Percentiles rank a stretch among this genome's conserved stretches.
phyloP scores from a whole-genome alignment of 2,113 vertebrate species.

The Ophthalmolycus amberensis region DNA sequence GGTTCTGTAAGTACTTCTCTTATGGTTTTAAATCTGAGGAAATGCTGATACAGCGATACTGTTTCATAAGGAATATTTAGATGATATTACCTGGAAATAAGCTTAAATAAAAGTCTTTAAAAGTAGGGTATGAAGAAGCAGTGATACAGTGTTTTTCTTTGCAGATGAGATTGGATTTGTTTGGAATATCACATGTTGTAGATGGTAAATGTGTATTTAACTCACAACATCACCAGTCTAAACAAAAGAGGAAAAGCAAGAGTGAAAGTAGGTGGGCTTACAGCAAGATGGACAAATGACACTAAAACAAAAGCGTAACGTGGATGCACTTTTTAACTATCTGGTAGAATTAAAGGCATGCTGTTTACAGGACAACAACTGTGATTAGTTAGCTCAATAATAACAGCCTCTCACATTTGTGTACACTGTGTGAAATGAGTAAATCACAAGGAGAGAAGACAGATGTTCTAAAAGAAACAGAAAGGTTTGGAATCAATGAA shows the following conservation, averaged over 20 bases:
- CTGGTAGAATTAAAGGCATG: neutral
- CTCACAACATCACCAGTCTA: no score
- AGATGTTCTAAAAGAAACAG: neutral
- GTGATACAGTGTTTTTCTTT: conserved; percentile 2
- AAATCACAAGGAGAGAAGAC: neutral
- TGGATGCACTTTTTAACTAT: neutral
- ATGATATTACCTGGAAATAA: conserved; percentile 24
- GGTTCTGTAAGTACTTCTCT: neutral
- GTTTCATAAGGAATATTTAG: neutral
- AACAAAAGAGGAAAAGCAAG: no score
- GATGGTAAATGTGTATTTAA: conserved; percentile 3
- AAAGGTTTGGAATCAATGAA: conserved; percentile 14
- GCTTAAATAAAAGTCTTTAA: conserved; percentile 24
- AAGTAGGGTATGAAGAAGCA: neutral
- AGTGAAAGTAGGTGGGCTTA: no score
- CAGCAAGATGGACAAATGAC: no score
- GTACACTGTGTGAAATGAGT: neutral
- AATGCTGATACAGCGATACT: neutral
- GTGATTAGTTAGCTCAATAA: neutral
- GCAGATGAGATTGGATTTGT: conserved; percentile 8
- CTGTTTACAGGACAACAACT: conserved; percentile 1
- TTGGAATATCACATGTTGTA: neutral
- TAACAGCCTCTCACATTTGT: neutral
- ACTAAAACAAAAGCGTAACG: neutral
- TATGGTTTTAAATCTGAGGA: neutral